phyloP scores from a whole-genome alignment of 2,113 vertebrate genomes.

The Corydoras sp. region DNA sequence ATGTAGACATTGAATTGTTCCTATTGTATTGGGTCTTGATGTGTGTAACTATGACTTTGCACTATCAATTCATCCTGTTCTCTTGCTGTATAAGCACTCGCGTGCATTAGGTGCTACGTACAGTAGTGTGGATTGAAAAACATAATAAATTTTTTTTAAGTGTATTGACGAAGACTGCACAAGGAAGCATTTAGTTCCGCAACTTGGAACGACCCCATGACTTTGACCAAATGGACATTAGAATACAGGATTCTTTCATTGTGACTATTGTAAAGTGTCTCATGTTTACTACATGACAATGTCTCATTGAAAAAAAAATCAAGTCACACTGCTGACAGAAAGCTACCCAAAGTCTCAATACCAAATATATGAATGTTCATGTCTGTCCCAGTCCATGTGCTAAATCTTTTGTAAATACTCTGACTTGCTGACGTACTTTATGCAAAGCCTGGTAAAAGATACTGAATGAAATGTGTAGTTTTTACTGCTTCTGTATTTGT shows the following conservation, averaged over 20 bases:
- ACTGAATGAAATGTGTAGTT: background rate
- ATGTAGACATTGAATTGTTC: too few species aligned
- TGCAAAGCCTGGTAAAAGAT: background rate
- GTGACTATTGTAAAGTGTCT: background rate
- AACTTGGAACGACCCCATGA: too few species aligned
- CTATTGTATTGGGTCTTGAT: background rate
- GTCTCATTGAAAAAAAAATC: background rate
- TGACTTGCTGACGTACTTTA: background rate
- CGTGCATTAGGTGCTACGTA: conserved; percentile 10
- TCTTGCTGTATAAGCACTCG: background rate
- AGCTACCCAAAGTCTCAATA: background rate
- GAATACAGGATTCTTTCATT: too few species aligned
- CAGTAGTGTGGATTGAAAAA: background rate
- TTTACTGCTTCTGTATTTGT: conserved; percentile 17
- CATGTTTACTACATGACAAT: background rate
- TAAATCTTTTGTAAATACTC: background rate
- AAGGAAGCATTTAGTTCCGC: too few species aligned
- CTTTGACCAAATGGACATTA: too few species aligned
- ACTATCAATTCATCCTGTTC: background rate
- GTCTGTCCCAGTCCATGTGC: background rate
- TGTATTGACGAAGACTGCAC: too few species aligned
- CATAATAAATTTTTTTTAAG: too few species aligned
- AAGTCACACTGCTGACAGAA: background rate
- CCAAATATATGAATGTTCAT: background rate
- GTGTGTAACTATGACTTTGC: background rate